phyloP scores from a whole-genome alignment of 64 coral and sea anemone genomes.

The Dendronephthya gigantea region DNA sequence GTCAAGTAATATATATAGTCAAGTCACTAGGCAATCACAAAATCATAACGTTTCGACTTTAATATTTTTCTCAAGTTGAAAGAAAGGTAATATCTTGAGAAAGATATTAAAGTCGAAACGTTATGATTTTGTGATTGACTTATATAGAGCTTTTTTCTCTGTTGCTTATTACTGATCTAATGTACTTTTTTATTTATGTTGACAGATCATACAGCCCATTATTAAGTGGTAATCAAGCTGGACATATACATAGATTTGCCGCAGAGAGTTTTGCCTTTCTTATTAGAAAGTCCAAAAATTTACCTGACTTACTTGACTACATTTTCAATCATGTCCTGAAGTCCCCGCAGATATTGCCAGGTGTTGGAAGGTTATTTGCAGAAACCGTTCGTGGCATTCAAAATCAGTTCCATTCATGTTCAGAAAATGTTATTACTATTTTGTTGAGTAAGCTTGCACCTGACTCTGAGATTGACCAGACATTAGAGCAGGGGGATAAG shows the following conservation, averaged over 20 bases:
- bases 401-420: slow-evolving; percentile 72
- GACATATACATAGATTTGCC: slow-evolving; percentile 75
- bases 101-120: too few relatives aligned
- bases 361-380: slow-evolving; percentile 65
- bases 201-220: slow-evolving; percentile 69
- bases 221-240: slow-evolving; percentile 44
- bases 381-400: slow-evolving; percentile 72
- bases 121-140: too few relatives aligned
- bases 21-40: too few relatives aligned
- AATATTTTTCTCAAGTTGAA: too few relatives aligned
- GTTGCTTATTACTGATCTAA: not conserved
- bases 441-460: slow-evolving; percentile 64
- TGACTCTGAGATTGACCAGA: not conserved
- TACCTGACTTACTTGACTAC: slow-evolving; percentile 36
- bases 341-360: slow-evolving; percentile 44
- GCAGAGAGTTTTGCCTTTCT: slow-evolving; percentile 94
- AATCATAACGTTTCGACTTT: too few relatives aligned
- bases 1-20: too few relatives aligned
- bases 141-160: too few relatives aligned
- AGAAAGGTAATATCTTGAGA: too few relatives aligned
- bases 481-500: not conserved
- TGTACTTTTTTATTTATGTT: not conserved
- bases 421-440: slow-evolving; percentile 45
- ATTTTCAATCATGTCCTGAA: slow-evolving; percentile 35
- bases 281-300: slow-evolving; percentile 60